Conservation (phyloP, 2,888 invertebrate species). For the Saturnia japonica region DNA sequence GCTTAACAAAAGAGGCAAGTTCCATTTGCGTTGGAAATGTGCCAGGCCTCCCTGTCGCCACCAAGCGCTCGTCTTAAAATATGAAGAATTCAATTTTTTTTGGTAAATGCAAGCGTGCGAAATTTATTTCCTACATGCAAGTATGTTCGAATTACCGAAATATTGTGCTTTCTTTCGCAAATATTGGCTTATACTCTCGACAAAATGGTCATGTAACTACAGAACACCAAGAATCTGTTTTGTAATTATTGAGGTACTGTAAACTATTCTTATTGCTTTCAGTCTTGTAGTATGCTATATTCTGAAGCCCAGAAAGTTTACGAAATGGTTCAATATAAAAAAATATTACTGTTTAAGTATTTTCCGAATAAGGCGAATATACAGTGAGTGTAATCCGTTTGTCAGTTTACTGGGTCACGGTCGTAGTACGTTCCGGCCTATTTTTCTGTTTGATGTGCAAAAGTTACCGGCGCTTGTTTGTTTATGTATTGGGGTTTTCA, state of each 20-base stretch:
- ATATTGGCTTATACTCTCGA: not conserved
- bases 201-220: not conserved
- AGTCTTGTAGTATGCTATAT: no score
- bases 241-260: no score
- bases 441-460: conserved; percentile 36
- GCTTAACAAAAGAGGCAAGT: conserved; percentile 53
- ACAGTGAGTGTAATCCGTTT: conserved; percentile 11
- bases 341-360: not conserved
- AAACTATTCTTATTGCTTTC: no score
- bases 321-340: no score
- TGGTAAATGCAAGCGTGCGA: not conserved
- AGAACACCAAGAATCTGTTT: no score
- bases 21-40: conserved; percentile 68
- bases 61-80: conserved; percentile 38
- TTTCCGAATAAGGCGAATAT: conserved; percentile 10
- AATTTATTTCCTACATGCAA: not conserved
- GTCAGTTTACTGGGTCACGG: conserved; percentile 33
- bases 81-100: not conserved
- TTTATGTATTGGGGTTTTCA: conserved; percentile 21
- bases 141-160: not conserved
- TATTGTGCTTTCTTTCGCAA: not conserved
- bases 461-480: conserved; percentile 31
- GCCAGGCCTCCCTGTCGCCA: conserved; percentile 61
- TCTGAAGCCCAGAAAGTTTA: no score
- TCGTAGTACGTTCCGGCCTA: conserved; percentile 27